Percentiles rank a stretch among this genome's conserved stretches.
phyloP scores from a whole-genome alignment of 2,797 vertebrate species.

The Chaetodon trifasciatus region DNA sequence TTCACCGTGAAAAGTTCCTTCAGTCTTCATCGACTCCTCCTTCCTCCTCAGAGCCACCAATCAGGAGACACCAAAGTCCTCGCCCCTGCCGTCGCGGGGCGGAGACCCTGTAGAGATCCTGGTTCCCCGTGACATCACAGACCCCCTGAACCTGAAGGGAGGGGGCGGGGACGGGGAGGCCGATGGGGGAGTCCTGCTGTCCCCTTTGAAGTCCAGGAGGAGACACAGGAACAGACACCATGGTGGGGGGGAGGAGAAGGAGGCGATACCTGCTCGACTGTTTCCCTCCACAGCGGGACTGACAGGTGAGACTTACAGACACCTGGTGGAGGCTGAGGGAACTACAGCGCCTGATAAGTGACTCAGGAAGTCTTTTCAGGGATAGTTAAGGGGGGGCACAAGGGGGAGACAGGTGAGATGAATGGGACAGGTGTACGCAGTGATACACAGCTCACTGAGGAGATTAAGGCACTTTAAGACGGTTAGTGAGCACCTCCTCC shows the following conservation, averaged over 20 bases:
- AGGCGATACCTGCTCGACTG: slow-evolving; percentile 22
- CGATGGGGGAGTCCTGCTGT: slow-evolving; percentile 75
- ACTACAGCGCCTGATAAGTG: not conserved
- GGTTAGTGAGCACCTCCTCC: too few species aligned
- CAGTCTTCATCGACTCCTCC: too few species aligned
- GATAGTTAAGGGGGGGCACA: too few species aligned
- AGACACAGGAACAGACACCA: slow-evolving; percentile 89
- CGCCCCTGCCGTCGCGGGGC: slow-evolving; percentile 88
- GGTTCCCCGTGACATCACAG: slow-evolving; percentile 92
- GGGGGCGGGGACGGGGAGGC: slow-evolving; percentile 62
- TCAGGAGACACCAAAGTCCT: slow-evolving; percentile 89
- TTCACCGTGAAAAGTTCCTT: not conserved
- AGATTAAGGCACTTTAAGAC: too few species aligned
- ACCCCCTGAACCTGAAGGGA: slow-evolving; percentile 91
- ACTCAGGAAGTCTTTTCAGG: not conserved
- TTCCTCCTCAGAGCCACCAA: slow-evolving; percentile 69
- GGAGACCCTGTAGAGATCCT: slow-evolving; percentile 92
- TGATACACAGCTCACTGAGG: too few species aligned
- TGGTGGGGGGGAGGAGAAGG: slow-evolving; percentile 61
- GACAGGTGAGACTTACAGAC: slow-evolving; percentile 34
- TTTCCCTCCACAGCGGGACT: slow-evolving; percentile 31
- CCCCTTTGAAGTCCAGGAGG: slow-evolving; percentile 82
- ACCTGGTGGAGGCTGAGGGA: not conserved
- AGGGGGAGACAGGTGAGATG: too few species aligned
- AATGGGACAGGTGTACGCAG: too few species aligned